Base-by-base conservation (phyloP, 2,888 invertebrate genomes). In the Dolichopus griseipennis region DNA sequence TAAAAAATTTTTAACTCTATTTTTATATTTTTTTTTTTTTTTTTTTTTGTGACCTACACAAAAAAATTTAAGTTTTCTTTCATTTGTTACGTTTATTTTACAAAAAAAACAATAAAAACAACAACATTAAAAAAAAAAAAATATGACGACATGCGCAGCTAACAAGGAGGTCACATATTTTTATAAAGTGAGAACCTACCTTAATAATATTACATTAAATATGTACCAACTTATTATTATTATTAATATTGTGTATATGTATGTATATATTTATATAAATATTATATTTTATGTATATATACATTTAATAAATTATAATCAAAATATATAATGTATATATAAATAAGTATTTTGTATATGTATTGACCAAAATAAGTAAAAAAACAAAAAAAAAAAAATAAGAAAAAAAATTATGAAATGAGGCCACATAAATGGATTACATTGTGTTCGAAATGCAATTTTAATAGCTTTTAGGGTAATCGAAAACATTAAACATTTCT, bases 121-220 rank as follows among this genome's bases (percentile, higher is more conserved):
- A 61, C n/a, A n/a, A n/a, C n/a, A n/a, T n/a, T n/a, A n/a, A 27
- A 62, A 62, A 27, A 27, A 22, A 22, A 62, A 62, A 62, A 62
- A 62, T 21, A 22, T 21, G 22, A 62, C 4, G 62, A n/a, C 62
- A 62, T 62, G 62, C 62, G 62, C 62, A 62, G 12, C 22, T 22
- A 15, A 22, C 62, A 62, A 62, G 22, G 62, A 62, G 62, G 62
- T 62, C 62, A 62, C 22, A 8, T 27, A 27, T 52, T 52, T n/a
- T 52, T 52, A 52, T 52, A 41, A 52, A 52, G n/a, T 52, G 52
- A 52, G 52, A 52, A 52, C 52, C 52, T 52, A 52, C 52, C 52
- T 52, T 52, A 52, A 52, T 52, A 52, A 52, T 52, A 52, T 52
- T 52, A 52, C 52, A 52, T 52, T 52, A 18, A 7, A 37, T 37